Evolutionary conservation across 1,140 invertebrate species (phyloP).

Genomic region (Bombus affinis): DNA sequence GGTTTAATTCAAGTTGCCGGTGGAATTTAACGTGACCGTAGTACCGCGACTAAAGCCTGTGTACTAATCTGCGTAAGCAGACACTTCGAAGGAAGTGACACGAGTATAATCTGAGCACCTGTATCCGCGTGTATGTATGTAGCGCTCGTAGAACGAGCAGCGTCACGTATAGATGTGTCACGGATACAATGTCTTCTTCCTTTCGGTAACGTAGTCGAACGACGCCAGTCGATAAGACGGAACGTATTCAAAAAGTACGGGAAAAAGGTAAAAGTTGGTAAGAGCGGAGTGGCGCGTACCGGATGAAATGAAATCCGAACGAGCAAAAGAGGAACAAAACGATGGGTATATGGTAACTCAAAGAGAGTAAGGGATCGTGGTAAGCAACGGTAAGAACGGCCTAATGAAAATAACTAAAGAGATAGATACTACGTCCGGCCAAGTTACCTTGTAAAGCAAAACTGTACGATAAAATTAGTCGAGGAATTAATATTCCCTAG

Average conservation of each 20-base stretch:
- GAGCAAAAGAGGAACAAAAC: not conserved
- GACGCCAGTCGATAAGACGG: not conserved
- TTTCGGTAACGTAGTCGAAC: not conserved
- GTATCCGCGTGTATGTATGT: not conserved
- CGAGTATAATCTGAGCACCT: not conserved
- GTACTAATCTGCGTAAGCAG: slow-evolving; percentile 29
- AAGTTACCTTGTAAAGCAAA: not conserved
- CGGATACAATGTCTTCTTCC: not conserved
- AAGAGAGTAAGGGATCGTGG: not conserved
- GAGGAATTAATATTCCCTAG: not conserved
- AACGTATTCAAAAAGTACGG: not conserved
- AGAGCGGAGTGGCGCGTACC: too few relatives aligned
- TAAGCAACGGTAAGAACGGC: not conserved
- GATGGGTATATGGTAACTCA: not conserved
- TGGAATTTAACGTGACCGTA: slow-evolving; percentile 10
- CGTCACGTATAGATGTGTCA: not conserved
- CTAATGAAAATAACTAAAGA: not conserved
- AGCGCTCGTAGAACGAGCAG: not conserved
- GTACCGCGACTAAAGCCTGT: not conserved
- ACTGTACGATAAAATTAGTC: not conserved
- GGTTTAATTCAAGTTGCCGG: slow-evolving; percentile 21
- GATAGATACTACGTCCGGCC: not conserved
- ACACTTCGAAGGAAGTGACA: not conserved
- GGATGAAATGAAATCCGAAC: not conserved
- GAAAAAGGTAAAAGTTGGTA: not conserved